Evolutionary conservation across 35 echinoderm and acorn worm genomes (phyloP).

Genomic region (Acanthaster planci): DNA sequence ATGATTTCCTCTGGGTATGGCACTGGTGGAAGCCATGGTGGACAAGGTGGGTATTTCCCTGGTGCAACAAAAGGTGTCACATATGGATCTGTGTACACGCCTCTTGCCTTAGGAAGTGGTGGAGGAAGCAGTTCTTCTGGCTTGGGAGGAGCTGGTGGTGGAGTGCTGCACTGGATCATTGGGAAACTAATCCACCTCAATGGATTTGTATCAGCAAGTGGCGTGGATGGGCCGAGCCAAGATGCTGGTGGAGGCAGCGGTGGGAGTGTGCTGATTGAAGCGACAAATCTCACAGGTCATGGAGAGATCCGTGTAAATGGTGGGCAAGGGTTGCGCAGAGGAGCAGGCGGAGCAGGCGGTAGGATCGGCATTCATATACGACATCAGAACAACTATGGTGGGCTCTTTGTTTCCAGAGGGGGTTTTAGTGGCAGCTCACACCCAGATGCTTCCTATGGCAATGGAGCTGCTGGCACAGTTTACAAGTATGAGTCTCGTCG

Average conservation of each 20-base stretch:
- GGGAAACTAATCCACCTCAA: conserved; percentile 82
- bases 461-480: conserved; percentile 88
- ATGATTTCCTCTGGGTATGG: conserved; percentile 29
- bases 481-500: conserved; percentile 88
- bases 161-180: conserved; percentile 67
- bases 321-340: conserved; percentile 45
- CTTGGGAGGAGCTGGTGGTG: conserved; percentile 69
- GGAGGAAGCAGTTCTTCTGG: conserved; percentile 65
- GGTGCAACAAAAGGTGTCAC: conserved; percentile 31
- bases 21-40: conserved; percentile 74
- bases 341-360: conserved; percentile 79
- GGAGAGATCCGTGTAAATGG: conserved; percentile 74
- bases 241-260: conserved; percentile 87
- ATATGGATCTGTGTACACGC: conserved; percentile 85
- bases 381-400: conserved; percentile 89
- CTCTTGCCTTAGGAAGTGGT: conserved; percentile 69
- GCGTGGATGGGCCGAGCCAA: conserved; percentile 3
- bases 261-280: conserved; percentile 78
- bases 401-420: conserved; percentile 55
- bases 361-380: conserved; percentile 84
- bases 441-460: conserved; percentile 29
- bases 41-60: conserved; percentile 51
- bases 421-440: conserved; percentile 40
- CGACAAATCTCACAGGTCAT: conserved; percentile 88
- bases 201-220: conserved; percentile 70